A percentile compares a stretch with the other conserved stretches of the same genome.
phyloP scores from a whole-genome alignment of 2,113 vertebrate species.

The Dipodomys stephensi region DNA sequence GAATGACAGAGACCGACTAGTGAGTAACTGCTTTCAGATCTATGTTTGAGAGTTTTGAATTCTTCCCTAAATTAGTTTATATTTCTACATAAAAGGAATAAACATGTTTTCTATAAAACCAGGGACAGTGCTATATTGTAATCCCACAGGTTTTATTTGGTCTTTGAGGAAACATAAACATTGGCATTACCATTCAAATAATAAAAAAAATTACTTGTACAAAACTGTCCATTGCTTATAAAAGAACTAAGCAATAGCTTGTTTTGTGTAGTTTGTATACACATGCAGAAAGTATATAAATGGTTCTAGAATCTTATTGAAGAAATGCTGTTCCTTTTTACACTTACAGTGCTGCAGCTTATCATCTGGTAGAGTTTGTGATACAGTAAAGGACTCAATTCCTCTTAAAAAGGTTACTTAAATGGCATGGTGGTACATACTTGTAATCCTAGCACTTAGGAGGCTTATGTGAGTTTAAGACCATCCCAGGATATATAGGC shows the following conservation, averaged over 20 bases:
- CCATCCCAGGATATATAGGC: too few species aligned
- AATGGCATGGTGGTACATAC: too few species aligned
- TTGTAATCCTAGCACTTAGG: too few species aligned
- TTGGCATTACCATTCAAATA: neutral
- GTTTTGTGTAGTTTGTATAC: constrained; percentile 7
- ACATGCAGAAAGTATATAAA: neutral
- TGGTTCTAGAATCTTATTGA: constrained; percentile 36
- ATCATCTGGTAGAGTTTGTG: constrained; percentile 15
- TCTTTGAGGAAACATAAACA: constrained; percentile 35
- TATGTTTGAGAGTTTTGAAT: neutral
- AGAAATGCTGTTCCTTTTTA: neutral
- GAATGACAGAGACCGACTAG: constrained; percentile 95
- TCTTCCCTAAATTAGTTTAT: constrained; percentile 40
- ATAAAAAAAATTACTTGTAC: neutral
- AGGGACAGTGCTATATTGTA: neutral
- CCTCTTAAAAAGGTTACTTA: neutral
- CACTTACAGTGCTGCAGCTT: neutral
- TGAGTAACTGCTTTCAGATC: constrained; percentile 81
- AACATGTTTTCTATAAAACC: neutral
- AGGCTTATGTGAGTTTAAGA: neutral
- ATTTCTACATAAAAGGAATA: constrained; percentile 24
- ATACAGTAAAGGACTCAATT: neutral
- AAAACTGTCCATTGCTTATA: constrained; percentile 11
- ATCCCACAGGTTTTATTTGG: neutral
- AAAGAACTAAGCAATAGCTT: neutral